Percentiles rank a stretch among this genome's conserved stretches.
Evolutionary conservation across 2,888 invertebrate genomes (phyloP).

Genomic region (Apantesis nais): DNA sequence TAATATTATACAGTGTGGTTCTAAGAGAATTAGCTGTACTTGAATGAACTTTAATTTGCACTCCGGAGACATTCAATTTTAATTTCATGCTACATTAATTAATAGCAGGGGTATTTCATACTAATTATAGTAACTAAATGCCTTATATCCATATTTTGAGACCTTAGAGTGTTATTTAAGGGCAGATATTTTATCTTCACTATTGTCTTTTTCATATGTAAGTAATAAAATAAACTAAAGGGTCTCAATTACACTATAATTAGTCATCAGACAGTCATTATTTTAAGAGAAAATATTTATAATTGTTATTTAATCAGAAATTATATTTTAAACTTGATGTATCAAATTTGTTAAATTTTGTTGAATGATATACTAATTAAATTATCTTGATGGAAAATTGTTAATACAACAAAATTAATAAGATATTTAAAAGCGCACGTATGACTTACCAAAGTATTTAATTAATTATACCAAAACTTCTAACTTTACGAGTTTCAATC

Average conservation of each 20-base stretch:
- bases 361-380: too few species aligned
- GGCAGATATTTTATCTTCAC: neutral
- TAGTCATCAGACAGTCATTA: too few species aligned
- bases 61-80: neutral
- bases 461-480: constrained; percentile 61
- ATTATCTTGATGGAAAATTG: too few species aligned
- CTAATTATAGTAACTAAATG: neutral
- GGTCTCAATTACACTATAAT: too few species aligned
- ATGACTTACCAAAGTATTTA: constrained; percentile 63
- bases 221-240: neutral
- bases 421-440: constrained; percentile 26
- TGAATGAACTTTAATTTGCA: neutral
- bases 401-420: neutral
- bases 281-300: neutral
- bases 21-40: neutral
- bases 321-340: too few species aligned
- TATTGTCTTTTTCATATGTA: neutral
- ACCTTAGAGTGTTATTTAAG: neutral
- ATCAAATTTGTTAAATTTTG: too few species aligned
- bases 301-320: too few species aligned
- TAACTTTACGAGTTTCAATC: constrained; percentile 68
- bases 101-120: neutral
- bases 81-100: neutral
- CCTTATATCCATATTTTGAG: too few species aligned
- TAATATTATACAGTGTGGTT: constrained; percentile 5